These are phyloP conservation scores for Macropis europaea DNA, from an alignment of 2,888 invertebrate species.

Conservation along the genomic window DNA sequence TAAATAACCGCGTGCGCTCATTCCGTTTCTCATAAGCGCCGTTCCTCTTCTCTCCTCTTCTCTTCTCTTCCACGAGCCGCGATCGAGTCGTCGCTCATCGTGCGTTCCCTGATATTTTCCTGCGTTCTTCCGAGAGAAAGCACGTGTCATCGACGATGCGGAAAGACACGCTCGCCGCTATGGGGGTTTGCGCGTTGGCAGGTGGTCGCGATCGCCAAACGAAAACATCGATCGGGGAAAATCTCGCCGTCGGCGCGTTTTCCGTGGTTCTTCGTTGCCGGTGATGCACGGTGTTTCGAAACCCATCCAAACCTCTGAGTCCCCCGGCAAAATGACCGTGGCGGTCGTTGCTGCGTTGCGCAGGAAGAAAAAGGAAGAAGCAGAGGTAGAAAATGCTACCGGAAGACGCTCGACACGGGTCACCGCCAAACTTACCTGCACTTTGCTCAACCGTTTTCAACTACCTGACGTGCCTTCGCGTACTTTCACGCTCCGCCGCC, in stretches of 20 bases:
- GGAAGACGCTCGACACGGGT: constrained; percentile 33
- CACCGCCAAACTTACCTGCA: constrained; percentile 21
- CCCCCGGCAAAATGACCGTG: no score
- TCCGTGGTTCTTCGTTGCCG: no score
- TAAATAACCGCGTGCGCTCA: constrained; percentile 36
- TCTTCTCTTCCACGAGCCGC: constrained; percentile 9
- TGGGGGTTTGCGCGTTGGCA: not conserved
- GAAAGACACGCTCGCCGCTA: not conserved
- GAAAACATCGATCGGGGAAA: no score
- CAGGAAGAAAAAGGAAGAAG: constrained; percentile 2
- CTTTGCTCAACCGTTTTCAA: constrained; percentile 42
- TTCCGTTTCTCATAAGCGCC: constrained; percentile 39
- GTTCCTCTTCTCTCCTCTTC: no score
- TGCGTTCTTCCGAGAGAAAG: no score
- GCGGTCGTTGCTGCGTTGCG: no score
- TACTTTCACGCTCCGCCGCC: constrained; percentile 41
- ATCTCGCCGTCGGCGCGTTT: no score
- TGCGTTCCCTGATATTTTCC: not conserved
- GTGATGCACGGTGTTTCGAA: no score
- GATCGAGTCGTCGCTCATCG: constrained; percentile 21
- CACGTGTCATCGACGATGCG: not conserved
- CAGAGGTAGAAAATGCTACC: constrained; percentile 4
- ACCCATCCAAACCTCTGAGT: no score
- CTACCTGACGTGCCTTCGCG: constrained; percentile 40
- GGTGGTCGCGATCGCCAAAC: not conserved